These are phyloP conservation scores for Equus quagga DNA, from an alignment of 2,113 vertebrate genomes.

Conservation along the genomic window DNA sequence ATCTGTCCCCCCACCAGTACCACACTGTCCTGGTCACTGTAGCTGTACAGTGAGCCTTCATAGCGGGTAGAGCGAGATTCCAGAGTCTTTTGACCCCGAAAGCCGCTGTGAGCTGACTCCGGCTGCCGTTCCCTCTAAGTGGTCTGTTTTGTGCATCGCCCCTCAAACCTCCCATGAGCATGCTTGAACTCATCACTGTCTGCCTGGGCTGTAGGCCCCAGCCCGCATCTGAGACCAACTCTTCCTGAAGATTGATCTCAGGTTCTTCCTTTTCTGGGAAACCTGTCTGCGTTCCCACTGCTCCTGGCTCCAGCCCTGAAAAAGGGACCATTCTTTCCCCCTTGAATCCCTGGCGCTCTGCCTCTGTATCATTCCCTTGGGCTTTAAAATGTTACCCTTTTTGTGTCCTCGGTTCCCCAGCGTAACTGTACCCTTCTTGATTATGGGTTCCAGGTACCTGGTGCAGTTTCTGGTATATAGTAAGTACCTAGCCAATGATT, in stretches of 20 bases:
- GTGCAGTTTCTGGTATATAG: not conserved
- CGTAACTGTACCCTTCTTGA: not conserved
- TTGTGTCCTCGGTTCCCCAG: not conserved
- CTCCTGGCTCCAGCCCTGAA: not conserved
- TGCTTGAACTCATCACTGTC: not conserved
- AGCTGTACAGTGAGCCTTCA: not conserved
- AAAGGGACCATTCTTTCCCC: not conserved
- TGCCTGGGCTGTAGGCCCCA: not conserved
- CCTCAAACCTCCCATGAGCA: not conserved
- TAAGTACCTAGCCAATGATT: not conserved
- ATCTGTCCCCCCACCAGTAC: not conserved
- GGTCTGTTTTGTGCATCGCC: not conserved
- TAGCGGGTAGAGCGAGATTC: not conserved
- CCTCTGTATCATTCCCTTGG: not conserved
- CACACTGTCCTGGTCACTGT: not conserved
- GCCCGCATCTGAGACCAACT: not conserved
- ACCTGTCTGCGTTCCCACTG: not conserved
- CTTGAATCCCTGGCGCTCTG: not conserved
- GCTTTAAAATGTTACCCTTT: not conserved
- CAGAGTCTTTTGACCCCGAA: slow-evolving; percentile 1
- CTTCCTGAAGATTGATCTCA: not conserved
- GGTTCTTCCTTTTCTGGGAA: not conserved
- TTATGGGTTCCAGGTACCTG: not conserved
- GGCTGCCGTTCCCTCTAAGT: not conserved
- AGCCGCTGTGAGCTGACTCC: not conserved